Evolutionary conservation across 2,888 invertebrate genomes (phyloP), one percentile per base, ranked within the genome.

Genomic region (Ptychoptera contaminata): DNA sequence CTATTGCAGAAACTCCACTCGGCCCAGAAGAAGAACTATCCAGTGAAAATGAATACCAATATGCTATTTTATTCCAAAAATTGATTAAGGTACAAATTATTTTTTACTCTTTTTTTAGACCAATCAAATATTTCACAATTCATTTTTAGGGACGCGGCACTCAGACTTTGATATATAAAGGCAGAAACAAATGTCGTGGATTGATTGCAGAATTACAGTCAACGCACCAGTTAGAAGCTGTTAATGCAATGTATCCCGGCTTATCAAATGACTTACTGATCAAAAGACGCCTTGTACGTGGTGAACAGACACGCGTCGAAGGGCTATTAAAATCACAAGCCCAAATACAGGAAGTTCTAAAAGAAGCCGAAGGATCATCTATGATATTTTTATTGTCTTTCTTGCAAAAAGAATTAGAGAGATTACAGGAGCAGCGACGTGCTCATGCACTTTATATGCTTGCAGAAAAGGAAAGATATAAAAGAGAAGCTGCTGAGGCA

Each of bases 401-500:
- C 60, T 15, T 43, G 9, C 77, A 79, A 59, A 82, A 88, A 59
- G 90, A 91, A 62, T 67, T 88, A 50, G 61, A 74, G 10, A 70
- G 86, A 10, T 65, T 91, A 2, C 71, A 80, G 49, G 82, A 85
- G 52, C 87, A 90, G 59, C 70, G 86, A 7, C 72, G 77, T 46
- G 76, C 82, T 11, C 87, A 90, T 54, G 85, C 86, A 1, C 76
- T 82, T 57, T 76, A 81, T 23, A 68, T 88, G 52, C 63, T 88
- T 35, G 83, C 85, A 0, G 85, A 87, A 55, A 70, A 82, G 30
- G 82, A 86, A 54, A 72, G 86, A 49, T 68, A 75, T 50, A 74
- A 77, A 57, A 69, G 83, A 0, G 88, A 90, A 60, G 85, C 87
- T 0, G 78, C 76, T 8, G 88, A 88, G 60, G 80, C 82, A 2